Percentiles rank a stretch among this genome's conserved stretches.
Evolutionary conservation across 2,888 invertebrate genomes (phyloP).

Genomic region (Lepetodrilus schrolli): DNA sequence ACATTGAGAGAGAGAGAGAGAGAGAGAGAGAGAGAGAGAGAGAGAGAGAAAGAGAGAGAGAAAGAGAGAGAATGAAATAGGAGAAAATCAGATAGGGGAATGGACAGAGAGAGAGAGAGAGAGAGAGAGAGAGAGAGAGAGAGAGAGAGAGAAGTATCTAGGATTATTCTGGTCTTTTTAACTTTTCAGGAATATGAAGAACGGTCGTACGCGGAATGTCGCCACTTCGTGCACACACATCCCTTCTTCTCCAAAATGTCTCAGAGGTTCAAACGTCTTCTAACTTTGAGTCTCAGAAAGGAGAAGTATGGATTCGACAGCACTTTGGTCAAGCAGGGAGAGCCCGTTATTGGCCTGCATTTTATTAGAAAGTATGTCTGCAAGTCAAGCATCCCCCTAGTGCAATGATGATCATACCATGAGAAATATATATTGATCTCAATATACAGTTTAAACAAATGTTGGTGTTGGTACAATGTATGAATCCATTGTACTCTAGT

Average conservation of each 20-base stretch:
- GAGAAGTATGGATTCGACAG: conserved; percentile 66
- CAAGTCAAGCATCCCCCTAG: too few relatives aligned
- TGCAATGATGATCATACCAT: too few relatives aligned
- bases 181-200: conserved; percentile 63
- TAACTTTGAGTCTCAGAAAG: conserved; percentile 69
- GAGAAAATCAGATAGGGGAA: too few relatives aligned
- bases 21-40: conserved; percentile 19
- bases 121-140: conserved; percentile 30
- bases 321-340: conserved; percentile 66
- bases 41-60: conserved; percentile 29
- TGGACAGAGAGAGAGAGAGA: conserved; percentile 31
- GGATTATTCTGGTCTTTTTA: too few relatives aligned
- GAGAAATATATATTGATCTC: too few relatives aligned
- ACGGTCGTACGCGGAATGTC: conserved; percentile 63
- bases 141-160: conserved; percentile 13
- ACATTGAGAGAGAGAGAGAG: too few relatives aligned
- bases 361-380: conserved; percentile 65
- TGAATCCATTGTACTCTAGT: too few relatives aligned
- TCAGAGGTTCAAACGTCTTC: conserved; percentile 60
- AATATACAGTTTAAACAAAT: too few relatives aligned
- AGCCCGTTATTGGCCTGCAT: conserved; percentile 61
- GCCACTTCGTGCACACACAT: conserved; percentile 63
- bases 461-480: too few relatives aligned
- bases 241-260: conserved; percentile 69
- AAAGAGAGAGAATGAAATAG: conserved; percentile 32